Evolutionary conservation across 2,888 invertebrate species (phyloP), one percentile per base, ranked within the genome.

Genomic region (Falcaria lacertinaria): DNA sequence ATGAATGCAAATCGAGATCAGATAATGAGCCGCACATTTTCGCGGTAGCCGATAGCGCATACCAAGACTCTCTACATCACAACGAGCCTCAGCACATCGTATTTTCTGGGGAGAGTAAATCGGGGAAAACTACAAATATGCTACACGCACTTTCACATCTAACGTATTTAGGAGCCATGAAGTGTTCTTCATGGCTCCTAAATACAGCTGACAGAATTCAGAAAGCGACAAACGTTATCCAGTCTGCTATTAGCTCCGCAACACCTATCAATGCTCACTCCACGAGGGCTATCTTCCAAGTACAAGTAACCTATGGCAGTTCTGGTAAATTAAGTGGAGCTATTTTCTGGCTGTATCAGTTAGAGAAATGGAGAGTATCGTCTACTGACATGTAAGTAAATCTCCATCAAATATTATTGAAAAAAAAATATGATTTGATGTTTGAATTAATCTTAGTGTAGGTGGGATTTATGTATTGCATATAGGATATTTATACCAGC

Each of bases 21-120:
- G 96, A 97, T 71, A 96, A 97, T 73, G 93, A 94, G 32, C 97
- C 98, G 0, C 98, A 98, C 67, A 94, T 97, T 58, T 98, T 94
- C 74, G 92, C 96, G 2, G 94, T 97, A 15, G 97, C 96, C 7
- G 97, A 97, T 69, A 93, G 95, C 48, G 96, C 97, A 28, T 97
- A 95, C 74, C 97, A 97, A 87, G 95, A 97, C 69, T 96, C 96
- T 82, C 81, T 97, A 55, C 98, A 98, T 74, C 95, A 97, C 73
- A 93, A 94, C 57, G 93, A 94, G 57, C 93, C 94, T 1, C 97
- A 98, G 77, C 94, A 96, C 74, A 94, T 98, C 47, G 90, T 98
- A 4, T 92, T 98, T 55, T 93, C 96, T 34, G 98, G 98, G 1
- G 98, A 98, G 89, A 95, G 95, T 55, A 95, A 95, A 68, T 95